phyloP scores from a whole-genome alignment of 2,797 vertebrate genomes.

The Trachops cirrhosus region DNA sequence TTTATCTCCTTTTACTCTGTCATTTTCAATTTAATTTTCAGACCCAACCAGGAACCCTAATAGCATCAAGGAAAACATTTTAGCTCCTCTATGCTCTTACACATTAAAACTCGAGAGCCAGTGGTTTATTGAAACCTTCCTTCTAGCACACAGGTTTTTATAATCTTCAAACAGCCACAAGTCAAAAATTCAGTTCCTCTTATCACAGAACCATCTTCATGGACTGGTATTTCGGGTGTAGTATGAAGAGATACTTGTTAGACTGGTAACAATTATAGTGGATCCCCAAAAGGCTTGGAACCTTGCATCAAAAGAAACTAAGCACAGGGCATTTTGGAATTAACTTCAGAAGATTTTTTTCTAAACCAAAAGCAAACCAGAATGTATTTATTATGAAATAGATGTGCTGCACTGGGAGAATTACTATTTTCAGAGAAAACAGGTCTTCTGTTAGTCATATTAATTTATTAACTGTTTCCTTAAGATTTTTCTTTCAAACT shows the following conservation, averaged over 20 bases:
- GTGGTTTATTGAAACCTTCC: not conserved
- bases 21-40: not conserved
- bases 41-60: not conserved
- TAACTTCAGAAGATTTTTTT: conserved; percentile 63
- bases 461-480: conserved; percentile 71
- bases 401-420: conserved; percentile 38
- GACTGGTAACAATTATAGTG: conserved; percentile 55
- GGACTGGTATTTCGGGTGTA: not conserved
- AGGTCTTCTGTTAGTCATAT: conserved; percentile 65
- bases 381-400: conserved; percentile 57
- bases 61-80: not conserved
- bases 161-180: not conserved
- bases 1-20: not conserved
- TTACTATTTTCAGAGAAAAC: conserved; percentile 72
- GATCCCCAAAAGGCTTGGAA: conserved; percentile 58
- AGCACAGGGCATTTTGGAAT: conserved; percentile 44
- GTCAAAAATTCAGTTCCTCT: conserved; percentile 5
- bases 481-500: conserved; percentile 72
- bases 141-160: not conserved
- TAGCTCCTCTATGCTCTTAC: not conserved
- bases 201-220: conserved; percentile 48
- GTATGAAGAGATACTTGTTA: conserved; percentile 52
- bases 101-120: not conserved
- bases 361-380: conserved; percentile 58
- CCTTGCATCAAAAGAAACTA: conserved; percentile 46